Conservation (phyloP, 2,888 invertebrate species). For the Morpho deidamia region DNA sequence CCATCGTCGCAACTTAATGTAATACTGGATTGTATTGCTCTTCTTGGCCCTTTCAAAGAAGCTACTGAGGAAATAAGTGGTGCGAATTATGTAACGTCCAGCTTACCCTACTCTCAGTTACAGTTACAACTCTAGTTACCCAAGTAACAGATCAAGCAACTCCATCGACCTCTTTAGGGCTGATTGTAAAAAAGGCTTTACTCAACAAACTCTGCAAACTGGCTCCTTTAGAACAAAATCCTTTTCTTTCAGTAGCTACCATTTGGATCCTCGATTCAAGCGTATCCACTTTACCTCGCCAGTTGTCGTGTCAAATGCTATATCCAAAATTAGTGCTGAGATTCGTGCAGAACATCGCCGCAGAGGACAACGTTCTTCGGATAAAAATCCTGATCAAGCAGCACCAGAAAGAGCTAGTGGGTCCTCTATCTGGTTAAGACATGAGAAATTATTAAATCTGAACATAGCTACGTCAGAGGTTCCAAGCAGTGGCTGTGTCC, state of each 20-base stretch:
- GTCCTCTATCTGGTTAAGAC: conserved; percentile 17
- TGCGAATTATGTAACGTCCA: no score
- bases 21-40: no score
- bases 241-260: conserved; percentile 23
- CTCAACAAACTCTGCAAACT: conserved; percentile 20
- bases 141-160: no score
- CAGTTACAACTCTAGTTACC: no score
- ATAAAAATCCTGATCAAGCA: conserved; percentile 16
- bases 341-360: conserved; percentile 11
- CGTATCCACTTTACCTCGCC: conserved; percentile 28
- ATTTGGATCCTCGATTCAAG: conserved; percentile 29
- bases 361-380: conserved; percentile 5
- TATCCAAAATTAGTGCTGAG: conserved; percentile 10
- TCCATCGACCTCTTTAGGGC: conserved; percentile 24
- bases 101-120: no score
- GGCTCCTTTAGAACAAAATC: conserved; percentile 20
- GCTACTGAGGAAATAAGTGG: no score
- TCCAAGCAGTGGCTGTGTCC: conserved; percentile 22
- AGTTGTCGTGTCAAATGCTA: conserved; percentile 21
- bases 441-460: conserved; percentile 24
- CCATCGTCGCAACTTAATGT: no score
- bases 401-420: conserved; percentile 17
- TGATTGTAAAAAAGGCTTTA: conserved; percentile 21
- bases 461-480: conserved; percentile 19
- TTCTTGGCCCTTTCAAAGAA: no score